A percentile compares a stretch with the other conserved stretches of the same genome.
Conservation (phyloP, 2,888 invertebrate species). For the Drosophila ezoana region DNA sequence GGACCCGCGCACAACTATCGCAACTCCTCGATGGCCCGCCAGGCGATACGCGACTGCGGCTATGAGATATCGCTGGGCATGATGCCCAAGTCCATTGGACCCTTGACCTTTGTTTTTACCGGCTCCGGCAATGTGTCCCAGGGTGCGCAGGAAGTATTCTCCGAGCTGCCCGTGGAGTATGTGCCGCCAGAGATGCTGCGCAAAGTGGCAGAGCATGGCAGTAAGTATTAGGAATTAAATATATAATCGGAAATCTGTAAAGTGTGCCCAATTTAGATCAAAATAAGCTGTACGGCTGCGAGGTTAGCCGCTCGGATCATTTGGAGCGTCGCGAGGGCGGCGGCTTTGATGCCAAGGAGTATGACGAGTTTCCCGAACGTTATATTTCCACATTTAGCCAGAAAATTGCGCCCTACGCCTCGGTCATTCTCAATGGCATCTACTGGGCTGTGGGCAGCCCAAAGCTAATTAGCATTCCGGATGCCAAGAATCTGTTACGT, state of each 20-base stretch:
- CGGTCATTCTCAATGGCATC: constrained; percentile 98
- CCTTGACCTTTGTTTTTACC: constrained; percentile 98
- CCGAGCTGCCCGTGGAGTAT: constrained; percentile 98
- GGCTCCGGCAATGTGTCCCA: constrained; percentile 99
- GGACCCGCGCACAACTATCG: constrained; percentile 99
- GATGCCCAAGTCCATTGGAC: constrained; percentile 99
- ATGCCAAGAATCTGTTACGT: constrained; percentile 96
- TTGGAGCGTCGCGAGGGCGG: constrained; percentile 96
- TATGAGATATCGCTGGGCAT: constrained; percentile 98
- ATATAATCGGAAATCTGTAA: neutral
- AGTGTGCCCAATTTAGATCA: constrained; percentile 87
- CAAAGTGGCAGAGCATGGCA: constrained; percentile 98
- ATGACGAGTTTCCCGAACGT: constrained; percentile 95
- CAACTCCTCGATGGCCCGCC: constrained; percentile 98
- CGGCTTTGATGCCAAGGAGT: constrained; percentile 94
- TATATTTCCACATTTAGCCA: constrained; percentile 98
- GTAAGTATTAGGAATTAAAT: constrained; percentile 86
- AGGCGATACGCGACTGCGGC: constrained; percentile 99
- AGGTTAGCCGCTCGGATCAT: constrained; percentile 97
- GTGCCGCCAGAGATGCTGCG: constrained; percentile 97
- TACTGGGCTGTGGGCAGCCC: constrained; percentile 99
- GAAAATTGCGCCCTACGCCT: constrained; percentile 98
- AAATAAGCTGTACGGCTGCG: constrained; percentile 98
- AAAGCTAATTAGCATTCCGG: constrained; percentile 97
- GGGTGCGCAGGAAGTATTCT: constrained; percentile 96